These are phyloP conservation scores for Corbicula japonica DNA, from an alignment of 2,888 invertebrate species.

Conservation along the genomic window DNA sequence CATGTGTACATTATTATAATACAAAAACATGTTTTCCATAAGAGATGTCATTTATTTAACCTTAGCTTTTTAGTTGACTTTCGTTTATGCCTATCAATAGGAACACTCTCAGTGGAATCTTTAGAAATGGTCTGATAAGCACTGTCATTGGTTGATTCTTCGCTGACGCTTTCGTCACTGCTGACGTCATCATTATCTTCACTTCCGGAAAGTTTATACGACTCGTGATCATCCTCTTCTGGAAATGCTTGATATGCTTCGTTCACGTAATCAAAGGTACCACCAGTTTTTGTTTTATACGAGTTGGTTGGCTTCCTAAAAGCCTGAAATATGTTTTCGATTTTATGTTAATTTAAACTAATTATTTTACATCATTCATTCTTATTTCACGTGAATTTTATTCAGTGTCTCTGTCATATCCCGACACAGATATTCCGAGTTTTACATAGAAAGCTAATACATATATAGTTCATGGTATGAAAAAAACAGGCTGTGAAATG, in stretches of 20 bases:
- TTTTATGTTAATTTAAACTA: too few species aligned
- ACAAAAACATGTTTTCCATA: too few species aligned
- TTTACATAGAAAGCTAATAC: too few species aligned
- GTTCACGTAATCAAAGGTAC: constrained; percentile 26
- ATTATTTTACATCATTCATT: too few species aligned
- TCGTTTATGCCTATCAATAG: not conserved
- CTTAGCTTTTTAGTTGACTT: constrained; percentile 19
- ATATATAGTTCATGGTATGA: too few species aligned
- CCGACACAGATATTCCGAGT: too few species aligned
- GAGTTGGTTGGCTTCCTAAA: constrained; percentile 16
- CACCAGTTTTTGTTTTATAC: not conserved
- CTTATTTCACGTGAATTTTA: too few species aligned
- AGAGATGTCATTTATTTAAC: too few species aligned
- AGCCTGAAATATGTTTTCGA: too few species aligned
- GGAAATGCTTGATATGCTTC: constrained; percentile 42
- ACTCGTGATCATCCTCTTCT: constrained; percentile 27
- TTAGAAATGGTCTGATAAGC: constrained; percentile 21
- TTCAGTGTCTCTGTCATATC: too few species aligned
- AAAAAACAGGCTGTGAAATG: too few species aligned
- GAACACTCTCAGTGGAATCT: not conserved
- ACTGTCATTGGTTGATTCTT: constrained; percentile 13
- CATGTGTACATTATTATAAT: too few species aligned
- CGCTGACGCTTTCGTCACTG: constrained; percentile 19
- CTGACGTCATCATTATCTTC: constrained; percentile 19
- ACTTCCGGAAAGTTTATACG: constrained; percentile 19